Conservation (phyloP, 1,140 invertebrate species). For the Halotydeus destructor region DNA sequence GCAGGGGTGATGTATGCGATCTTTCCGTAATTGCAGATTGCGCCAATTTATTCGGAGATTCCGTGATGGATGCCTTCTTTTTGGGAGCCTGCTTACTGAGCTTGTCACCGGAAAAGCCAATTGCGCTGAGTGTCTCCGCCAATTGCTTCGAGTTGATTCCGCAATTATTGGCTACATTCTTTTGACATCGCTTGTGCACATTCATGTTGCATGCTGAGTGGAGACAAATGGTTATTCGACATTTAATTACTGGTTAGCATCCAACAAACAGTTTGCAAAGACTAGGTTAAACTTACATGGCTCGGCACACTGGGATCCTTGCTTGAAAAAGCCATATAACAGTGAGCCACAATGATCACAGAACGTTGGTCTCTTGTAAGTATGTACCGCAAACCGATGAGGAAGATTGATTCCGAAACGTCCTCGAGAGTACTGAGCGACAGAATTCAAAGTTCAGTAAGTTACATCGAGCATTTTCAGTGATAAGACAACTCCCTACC, state of each 20-base stretch:
- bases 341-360: slow-evolving; percentile 97
- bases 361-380: slow-evolving; percentile 79
- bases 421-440: slow-evolving; percentile 42
- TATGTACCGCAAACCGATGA: slow-evolving; percentile 66
- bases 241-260: not conserved
- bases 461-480: too few relatives aligned
- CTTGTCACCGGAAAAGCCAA: slow-evolving; percentile 80
- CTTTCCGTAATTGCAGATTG: slow-evolving; percentile 13
- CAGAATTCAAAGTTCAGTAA: too few relatives aligned
- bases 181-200: slow-evolving; percentile 94
- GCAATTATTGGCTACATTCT: slow-evolving; percentile 98
- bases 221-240: slow-evolving; percentile 13
- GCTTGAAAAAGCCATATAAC: slow-evolving; percentile 84
- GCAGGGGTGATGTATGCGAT: slow-evolving; percentile 16
- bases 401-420: slow-evolving; percentile 96
- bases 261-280: slow-evolving; percentile 6
- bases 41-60: slow-evolving; percentile 22
- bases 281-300: not conserved
- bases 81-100: not conserved
- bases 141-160: slow-evolving; percentile 92
- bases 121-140: slow-evolving; percentile 67
- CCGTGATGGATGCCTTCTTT: slow-evolving; percentile 23
- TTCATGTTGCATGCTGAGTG: slow-evolving; percentile 73
- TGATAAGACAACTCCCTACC: slow-evolving; percentile 18
- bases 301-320: slow-evolving; percentile 74